A percentile compares a stretch with the other conserved stretches of the same genome.
These are phyloP conservation scores for Microhierax caerulescens DNA, from an alignment of 2,797 vertebrate genomes.

Conservation along the genomic window DNA sequence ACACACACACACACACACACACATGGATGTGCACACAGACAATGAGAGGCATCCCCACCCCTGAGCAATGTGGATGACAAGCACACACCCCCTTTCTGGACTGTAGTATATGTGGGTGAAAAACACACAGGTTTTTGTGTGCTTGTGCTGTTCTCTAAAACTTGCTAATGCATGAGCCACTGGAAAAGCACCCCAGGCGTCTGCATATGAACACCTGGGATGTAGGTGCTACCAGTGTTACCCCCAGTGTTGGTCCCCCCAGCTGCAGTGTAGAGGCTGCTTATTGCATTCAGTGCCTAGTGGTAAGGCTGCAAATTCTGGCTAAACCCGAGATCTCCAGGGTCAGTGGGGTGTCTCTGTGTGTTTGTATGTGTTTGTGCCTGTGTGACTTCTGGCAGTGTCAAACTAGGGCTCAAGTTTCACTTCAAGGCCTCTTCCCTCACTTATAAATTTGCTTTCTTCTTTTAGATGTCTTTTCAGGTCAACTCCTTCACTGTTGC, in stretches of 20 bases:
- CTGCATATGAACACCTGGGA: neutral
- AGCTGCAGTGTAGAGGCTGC: neutral
- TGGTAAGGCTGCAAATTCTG: accelerated
- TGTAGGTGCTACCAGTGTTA: neutral
- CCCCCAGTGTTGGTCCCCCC: accelerated
- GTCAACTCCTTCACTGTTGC: neutral
- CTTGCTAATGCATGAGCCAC: neutral
- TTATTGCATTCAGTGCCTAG: neutral
- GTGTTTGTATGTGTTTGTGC: neutral
- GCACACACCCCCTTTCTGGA: neutral
- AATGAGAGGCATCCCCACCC: accelerated
- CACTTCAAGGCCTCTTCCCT: neutral
- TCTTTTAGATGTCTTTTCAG: neutral
- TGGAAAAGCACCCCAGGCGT: neutral
- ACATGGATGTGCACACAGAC: accelerated
- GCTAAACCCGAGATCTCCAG: neutral
- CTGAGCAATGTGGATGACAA: neutral
- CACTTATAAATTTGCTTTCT: neutral
- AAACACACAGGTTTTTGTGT: neutral
- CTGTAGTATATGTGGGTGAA: neutral
- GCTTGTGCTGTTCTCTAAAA: neutral
- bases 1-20: neutral
- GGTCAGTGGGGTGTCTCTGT: neutral
- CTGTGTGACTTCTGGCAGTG: neutral
- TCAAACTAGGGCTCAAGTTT: neutral